phyloP scores from a whole-genome alignment of 2,797 vertebrate species.

The Choloepus didactylus region DNA sequence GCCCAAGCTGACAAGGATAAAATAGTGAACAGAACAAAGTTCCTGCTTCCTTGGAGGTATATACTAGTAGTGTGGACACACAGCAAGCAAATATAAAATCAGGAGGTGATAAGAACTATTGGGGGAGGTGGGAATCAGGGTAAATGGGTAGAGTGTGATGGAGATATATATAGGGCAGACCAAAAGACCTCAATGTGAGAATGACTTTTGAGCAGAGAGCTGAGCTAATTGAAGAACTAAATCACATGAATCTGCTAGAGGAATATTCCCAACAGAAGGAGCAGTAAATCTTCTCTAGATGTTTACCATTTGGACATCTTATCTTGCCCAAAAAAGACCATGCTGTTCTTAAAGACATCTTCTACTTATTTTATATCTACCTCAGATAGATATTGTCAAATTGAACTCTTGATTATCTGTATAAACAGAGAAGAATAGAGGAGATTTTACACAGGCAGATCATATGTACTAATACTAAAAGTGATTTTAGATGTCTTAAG shows the following conservation, averaged over 20 bases:
- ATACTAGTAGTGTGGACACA: neutral
- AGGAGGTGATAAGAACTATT: neutral
- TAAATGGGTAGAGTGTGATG: neutral
- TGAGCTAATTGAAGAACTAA: neutral
- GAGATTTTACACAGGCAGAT: neutral
- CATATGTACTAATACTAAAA: constrained; percentile 9
- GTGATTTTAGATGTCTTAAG: neutral
- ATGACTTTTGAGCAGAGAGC: neutral
- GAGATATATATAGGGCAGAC: neutral
- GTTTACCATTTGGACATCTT: neutral
- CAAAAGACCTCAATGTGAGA: neutral
- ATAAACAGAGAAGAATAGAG: neutral
- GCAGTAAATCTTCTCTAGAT: neutral
- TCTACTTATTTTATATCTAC: neutral
- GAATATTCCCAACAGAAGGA: neutral
- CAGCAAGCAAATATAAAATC: neutral
- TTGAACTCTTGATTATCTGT: neutral
- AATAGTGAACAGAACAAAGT: neutral
- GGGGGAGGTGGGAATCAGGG: neutral
- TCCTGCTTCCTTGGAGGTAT: neutral
- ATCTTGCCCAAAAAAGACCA: neutral
- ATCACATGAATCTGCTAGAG: neutral
- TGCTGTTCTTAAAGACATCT: neutral
- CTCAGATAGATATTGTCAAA: neutral
- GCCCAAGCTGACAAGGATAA: neutral